A percentile compares a stretch with the other conserved stretches of the same genome.
Conservation (phyloP, 2,113 vertebrate species). For the Corythornis vintsioides region DNA sequence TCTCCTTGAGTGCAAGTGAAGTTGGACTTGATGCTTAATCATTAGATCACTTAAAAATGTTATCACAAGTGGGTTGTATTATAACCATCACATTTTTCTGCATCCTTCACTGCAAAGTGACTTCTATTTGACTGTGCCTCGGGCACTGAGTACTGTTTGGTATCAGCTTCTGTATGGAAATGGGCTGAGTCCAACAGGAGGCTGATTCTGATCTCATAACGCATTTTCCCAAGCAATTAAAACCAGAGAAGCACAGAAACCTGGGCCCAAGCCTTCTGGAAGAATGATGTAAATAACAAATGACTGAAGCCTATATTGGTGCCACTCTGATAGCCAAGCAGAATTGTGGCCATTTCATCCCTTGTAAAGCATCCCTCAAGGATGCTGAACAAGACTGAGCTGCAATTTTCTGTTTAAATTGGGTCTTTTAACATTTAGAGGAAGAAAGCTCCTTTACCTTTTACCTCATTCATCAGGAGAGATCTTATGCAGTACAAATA, state of each 20-base stretch:
- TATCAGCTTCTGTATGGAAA: not conserved
- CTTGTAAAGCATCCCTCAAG: not conserved
- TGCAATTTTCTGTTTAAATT: not conserved
- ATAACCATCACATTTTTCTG: not conserved
- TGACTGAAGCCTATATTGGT: not conserved
- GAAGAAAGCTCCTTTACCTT: not conserved
- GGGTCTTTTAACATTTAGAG: not conserved
- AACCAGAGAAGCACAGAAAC: not conserved
- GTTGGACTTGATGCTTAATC: not conserved
- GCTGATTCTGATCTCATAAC: not conserved
- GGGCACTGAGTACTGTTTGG: not conserved
- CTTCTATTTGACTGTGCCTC: not conserved
- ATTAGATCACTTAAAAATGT: not conserved
- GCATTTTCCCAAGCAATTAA: not conserved
- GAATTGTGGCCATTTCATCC: not conserved
- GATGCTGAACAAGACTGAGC: not conserved
- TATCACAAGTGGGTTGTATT: not conserved
- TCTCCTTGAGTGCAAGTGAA: not conserved
- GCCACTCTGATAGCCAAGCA: not conserved
- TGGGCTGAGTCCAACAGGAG: not conserved
- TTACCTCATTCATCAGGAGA: constrained; percentile 8
- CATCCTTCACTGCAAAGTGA: not conserved
- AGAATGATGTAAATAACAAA: not conserved
- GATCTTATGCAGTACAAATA: not conserved
- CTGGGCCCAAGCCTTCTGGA: not conserved